Evolutionary conservation across 2,888 invertebrate species (phyloP).

Genomic region (Abrostola tripartita): DNA sequence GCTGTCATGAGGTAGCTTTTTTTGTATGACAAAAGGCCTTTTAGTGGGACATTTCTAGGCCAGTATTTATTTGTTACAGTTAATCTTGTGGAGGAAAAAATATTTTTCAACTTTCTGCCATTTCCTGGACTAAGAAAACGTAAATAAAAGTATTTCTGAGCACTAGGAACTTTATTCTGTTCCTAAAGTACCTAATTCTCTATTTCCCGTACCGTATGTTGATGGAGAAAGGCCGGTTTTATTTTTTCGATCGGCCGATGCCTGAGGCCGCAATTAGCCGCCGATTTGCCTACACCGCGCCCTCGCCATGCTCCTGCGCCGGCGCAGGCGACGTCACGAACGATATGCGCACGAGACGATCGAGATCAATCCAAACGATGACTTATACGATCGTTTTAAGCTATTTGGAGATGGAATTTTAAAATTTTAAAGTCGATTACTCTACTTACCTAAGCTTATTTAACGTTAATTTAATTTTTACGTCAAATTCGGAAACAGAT

Average conservation of each 20-base stretch:
- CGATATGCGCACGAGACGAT: slow-evolving; percentile 53
- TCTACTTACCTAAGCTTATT: neutral
- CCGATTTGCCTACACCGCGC: slow-evolving; percentile 74
- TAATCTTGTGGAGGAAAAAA: no score
- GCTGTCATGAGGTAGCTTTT: no score
- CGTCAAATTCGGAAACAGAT: neutral
- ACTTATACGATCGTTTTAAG: slow-evolving; percentile 22
- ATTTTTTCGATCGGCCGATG: slow-evolving; percentile 61
- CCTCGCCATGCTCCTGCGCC: slow-evolving; percentile 48
- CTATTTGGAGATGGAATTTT: slow-evolving; percentile 13
- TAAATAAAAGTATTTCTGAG: no score
- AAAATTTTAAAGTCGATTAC: neutral
- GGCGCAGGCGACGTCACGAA: slow-evolving; percentile 60
- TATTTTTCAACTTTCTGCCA: no score
- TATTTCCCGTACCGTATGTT: slow-evolving; percentile 52
- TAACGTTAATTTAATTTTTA: neutral
- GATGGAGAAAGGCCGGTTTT: slow-evolving; percentile 55
- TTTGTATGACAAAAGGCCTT: no score
- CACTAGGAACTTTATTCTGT: no score
- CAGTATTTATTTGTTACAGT: no score
- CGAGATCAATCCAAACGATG: slow-evolving; percentile 49
- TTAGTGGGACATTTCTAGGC: no score
- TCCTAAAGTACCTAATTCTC: neutral
- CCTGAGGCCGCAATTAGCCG: slow-evolving; percentile 76
- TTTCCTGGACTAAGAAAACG: no score